phyloP scores from a whole-genome alignment of 2,797 vertebrate species.

The Dromococcyx pavoninus region DNA sequence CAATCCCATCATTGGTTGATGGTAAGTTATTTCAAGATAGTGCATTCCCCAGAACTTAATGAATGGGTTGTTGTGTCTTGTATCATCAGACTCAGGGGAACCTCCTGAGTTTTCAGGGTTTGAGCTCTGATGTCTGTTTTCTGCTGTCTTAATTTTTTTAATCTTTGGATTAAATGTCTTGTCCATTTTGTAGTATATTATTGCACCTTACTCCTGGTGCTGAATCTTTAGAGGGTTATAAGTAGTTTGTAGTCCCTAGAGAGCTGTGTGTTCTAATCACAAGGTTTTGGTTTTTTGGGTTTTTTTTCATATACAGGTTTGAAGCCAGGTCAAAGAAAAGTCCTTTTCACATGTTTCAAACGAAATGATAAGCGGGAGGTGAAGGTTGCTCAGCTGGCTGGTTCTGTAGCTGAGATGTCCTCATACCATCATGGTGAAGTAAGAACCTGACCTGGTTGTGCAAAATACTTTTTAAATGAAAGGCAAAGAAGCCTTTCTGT shows the following conservation, averaged over 20 bases:
- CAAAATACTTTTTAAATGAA: not conserved
- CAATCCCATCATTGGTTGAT: conserved; percentile 93
- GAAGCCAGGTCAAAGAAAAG: conserved; percentile 97
- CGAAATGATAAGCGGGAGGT: conserved; percentile 97
- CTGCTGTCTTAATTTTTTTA: not conserved
- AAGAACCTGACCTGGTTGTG: conserved; percentile 27
- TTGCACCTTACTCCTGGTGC: not conserved
- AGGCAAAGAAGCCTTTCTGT: not conserved
- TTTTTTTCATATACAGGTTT: conserved; percentile 79
- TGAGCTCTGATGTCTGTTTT: not conserved
- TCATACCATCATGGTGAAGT: conserved; percentile 99
- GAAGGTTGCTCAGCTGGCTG: conserved; percentile 97
- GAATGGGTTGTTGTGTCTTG: not conserved
- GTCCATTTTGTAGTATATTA: not conserved
- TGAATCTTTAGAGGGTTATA: not conserved
- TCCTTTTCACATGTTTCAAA: conserved; percentile 94
- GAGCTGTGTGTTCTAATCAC: not conserved
- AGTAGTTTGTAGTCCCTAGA: not conserved
- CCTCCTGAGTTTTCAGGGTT: not conserved
- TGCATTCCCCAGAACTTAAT: not conserved
- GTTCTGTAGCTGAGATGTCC: conserved; percentile 98
- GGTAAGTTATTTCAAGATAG: conserved; percentile 77
- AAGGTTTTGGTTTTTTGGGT: no score
- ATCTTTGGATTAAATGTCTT: not conserved
- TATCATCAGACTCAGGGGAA: not conserved